Base-by-base conservation (phyloP, 2,888 invertebrate genomes). In the Holacanthella duospinosa region DNA sequence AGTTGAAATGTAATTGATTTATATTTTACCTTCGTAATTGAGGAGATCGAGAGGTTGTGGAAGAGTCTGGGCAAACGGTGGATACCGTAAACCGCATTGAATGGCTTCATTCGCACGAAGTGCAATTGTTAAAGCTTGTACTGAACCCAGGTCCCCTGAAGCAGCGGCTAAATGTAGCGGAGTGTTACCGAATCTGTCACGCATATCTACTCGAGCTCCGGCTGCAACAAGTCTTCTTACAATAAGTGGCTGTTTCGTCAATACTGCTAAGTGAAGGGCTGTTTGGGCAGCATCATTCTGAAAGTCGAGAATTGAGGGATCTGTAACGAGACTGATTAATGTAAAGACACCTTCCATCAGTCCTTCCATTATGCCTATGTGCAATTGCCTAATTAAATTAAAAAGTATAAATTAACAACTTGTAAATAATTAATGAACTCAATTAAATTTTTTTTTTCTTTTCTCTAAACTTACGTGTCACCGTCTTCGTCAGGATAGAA, bases 251-350 rank as follows among this genome's bases (percentile, higher is more conserved):
- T 92, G 88, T 12, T 84, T 82, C 44, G 87, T 88, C 70, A 89
- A 79, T 1, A 89, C 89, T 0, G 93, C 90, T 66, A 93, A 79
- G 78, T 94, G 93, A n/a, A 94, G 78, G 0, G 93, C 86, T 1
- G 92, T 87, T 77, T 68, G 69, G 54, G 66, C 66, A 64, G 64
- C 62, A 55, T 68, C 86, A 78, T 94, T 94, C 60, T 84, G 82
- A 43, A 89, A 84, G 77, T 93, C 87, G 54, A 94, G 79, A 65
- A 87, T 82, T 57, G 84, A 83, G 60, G 86, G 86, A 78, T 87
- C 84, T 43, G 91, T 89, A 65, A 88, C 87, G 75, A 87, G 80
- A 67, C 84, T 82, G 73, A 93, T 87, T 58, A 93, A 81, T 59
- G 85, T 84, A 70, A 85, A 81, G 0, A 88, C 85, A 66, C 86